Evolutionary conservation across 2,888 invertebrate species (phyloP).

Genomic region (Apamea anceps): DNA sequence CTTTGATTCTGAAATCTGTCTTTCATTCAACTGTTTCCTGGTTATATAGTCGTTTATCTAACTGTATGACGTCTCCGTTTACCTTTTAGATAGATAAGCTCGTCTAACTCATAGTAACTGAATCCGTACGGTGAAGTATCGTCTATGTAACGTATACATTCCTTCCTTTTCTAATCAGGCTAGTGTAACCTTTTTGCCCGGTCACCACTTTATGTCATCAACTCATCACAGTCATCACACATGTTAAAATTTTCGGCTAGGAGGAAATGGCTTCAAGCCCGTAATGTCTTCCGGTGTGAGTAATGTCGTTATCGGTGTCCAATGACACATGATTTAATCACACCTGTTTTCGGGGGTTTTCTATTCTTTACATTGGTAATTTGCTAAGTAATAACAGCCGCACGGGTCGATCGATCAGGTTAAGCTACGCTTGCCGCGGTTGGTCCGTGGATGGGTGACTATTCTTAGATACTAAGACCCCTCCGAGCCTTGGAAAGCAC

Average conservation of each 20-base stretch:
- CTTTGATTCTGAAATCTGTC: neutral
- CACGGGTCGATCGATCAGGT: too few relatives aligned
- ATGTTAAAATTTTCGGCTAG: slow-evolving; percentile 33
- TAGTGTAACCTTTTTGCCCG: slow-evolving; percentile 41
- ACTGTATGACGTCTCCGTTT: slow-evolving; percentile 6
- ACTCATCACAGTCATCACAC: slow-evolving; percentile 14
- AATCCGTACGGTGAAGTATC: slow-evolving; percentile 46
- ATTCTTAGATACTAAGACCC: too few relatives aligned
- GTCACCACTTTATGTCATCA: slow-evolving; percentile 30
- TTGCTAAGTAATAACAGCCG: too few relatives aligned
- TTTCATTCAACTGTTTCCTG: neutral
- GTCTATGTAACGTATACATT: slow-evolving; percentile 41
- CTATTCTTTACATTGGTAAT: too few relatives aligned
- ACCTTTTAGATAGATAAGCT: slow-evolving; percentile 3
- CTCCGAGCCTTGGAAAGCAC: too few relatives aligned
- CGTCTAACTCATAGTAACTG: slow-evolving; percentile 30
- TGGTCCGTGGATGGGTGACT: too few relatives aligned
- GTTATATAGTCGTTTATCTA: slow-evolving; percentile 5
- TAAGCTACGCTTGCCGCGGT: too few relatives aligned
- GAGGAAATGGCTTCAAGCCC: slow-evolving; percentile 55
- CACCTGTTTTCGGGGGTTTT: slow-evolving; percentile 25
- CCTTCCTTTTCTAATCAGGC: slow-evolving; percentile 46
- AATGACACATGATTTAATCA: slow-evolving; percentile 22
- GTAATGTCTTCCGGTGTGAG: slow-evolving; percentile 58
- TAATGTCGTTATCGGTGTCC: slow-evolving; percentile 44